Evolutionary conservation across 23 tunicate genomes (phyloP).

Genomic region (Styela clava): DNA sequence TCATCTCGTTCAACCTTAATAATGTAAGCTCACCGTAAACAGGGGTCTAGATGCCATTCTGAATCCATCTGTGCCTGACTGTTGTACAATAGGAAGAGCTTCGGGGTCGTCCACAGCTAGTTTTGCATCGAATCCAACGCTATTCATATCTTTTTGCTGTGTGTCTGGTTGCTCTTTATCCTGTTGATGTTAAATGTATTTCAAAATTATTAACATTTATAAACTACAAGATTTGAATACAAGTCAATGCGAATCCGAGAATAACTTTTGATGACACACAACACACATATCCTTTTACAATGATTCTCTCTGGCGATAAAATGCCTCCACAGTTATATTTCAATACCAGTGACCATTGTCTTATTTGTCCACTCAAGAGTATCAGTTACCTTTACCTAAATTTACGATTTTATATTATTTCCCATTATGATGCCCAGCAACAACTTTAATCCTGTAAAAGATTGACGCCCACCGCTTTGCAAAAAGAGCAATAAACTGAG

Average conservation of each 20-base stretch:
- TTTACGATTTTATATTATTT: too few relatives aligned
- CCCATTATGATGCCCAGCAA: too few relatives aligned
- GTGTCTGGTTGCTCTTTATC: conserved; percentile 99
- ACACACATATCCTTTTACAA: too few relatives aligned
- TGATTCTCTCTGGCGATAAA: too few relatives aligned
- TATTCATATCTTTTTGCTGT: conserved; percentile 52
- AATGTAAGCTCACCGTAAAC: conserved; percentile 61
- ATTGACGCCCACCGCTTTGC: too few relatives aligned
- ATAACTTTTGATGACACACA: background rate
- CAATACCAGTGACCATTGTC: too few relatives aligned
- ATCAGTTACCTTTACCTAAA: too few relatives aligned
- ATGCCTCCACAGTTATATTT: too few relatives aligned
- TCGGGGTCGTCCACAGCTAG: conserved; percentile 93
- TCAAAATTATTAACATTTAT: background rate
- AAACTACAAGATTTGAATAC: background rate
- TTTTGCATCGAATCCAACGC: conserved; percentile 74
- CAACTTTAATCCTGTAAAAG: too few relatives aligned
- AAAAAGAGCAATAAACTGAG: too few relatives aligned
- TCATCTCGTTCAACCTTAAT: too few relatives aligned
- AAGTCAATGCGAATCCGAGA: background rate
- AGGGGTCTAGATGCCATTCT: conserved; percentile 89
- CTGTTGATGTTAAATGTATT: conserved; percentile 28
- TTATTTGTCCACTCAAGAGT: too few relatives aligned
- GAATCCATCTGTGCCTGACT: conserved; percentile 97
- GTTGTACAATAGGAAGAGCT: conserved; percentile 56